Percentiles rank a stretch among this genome's conserved stretches.
phyloP scores from a whole-genome alignment of 2,113 vertebrate species.

The Ctenomys sociabilis region DNA sequence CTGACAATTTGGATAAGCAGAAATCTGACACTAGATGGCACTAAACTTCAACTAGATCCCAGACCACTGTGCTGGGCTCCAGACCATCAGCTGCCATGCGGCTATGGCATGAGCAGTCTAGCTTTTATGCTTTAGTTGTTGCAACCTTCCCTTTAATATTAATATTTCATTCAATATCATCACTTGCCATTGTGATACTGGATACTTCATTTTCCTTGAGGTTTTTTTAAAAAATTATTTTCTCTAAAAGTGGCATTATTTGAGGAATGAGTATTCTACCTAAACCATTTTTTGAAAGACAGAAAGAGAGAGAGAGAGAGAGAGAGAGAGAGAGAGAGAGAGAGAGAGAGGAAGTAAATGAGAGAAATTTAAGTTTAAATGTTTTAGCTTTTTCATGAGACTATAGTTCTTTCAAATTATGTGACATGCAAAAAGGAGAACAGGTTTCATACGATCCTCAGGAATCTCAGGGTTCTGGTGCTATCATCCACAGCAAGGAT shows the following conservation, averaged over 20 bases:
- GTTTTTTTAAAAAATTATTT: background rate
- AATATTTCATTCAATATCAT: background rate
- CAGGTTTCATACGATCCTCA: background rate
- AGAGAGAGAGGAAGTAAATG: background rate
- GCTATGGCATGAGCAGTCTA: background rate
- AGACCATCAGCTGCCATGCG: background rate
- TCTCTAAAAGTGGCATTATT: background rate
- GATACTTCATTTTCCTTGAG: background rate
- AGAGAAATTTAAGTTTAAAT: background rate
- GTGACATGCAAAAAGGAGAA: background rate
- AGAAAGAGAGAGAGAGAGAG: background rate
- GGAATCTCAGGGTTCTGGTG: background rate
- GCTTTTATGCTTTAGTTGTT: background rate
- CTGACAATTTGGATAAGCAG: background rate
- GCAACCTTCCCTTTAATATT: background rate
- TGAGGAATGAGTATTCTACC: background rate
- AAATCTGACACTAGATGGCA: slow-evolving; percentile 68
- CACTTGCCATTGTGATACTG: background rate
- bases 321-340: no score
- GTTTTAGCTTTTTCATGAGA: background rate
- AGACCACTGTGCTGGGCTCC: background rate
- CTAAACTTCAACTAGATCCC: background rate
- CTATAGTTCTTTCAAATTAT: background rate
- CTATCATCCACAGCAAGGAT: rapidly evolving
- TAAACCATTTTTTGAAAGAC: background rate